Evolutionary conservation across 2,888 invertebrate genomes (phyloP).

Genomic region (Aricia artaxerxes): DNA sequence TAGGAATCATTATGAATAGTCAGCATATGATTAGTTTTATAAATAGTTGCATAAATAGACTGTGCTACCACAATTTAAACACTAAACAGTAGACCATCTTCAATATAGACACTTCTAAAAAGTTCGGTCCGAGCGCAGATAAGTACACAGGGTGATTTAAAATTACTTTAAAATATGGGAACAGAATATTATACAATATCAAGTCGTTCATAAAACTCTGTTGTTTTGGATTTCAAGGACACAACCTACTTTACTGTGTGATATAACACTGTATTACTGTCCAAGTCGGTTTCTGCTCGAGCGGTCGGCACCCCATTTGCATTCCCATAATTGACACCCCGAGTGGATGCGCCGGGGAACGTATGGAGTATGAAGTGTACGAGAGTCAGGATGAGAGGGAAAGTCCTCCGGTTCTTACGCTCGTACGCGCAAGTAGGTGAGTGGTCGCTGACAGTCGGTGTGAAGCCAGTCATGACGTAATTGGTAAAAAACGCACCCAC

Average conservation of each 20-base stretch:
- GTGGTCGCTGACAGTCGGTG: constrained; percentile 73
- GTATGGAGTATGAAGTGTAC: constrained; percentile 12
- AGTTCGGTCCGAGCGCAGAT: too few species aligned
- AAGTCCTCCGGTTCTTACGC: constrained; percentile 75
- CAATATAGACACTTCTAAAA: neutral
- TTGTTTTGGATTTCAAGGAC: neutral
- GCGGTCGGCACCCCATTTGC: constrained; percentile 38
- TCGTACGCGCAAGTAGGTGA: constrained; percentile 74
- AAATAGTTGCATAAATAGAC: constrained; percentile 1
- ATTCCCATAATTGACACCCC: constrained; percentile 34
- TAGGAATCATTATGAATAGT: neutral
- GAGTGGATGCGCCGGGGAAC: constrained; percentile 32
- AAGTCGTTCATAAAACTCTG: too few species aligned
- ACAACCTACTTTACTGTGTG: neutral
- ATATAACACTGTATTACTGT: neutral
- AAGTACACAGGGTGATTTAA: too few species aligned
- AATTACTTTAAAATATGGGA: too few species aligned
- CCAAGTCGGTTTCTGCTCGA: constrained; percentile 33
- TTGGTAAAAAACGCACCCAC: constrained; percentile 70
- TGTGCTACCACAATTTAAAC: neutral
- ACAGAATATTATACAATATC: too few species aligned
- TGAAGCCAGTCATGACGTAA: constrained; percentile 72
- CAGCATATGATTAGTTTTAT: neutral
- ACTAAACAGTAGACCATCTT: neutral
- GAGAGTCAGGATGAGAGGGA: constrained; percentile 75